Evolutionary conservation across 2,113 vertebrate genomes (phyloP).

Genomic region (Bos taurus): ARS-UCD2.0 NC_037342.1:64389501-64390000

Average conservation of each 20-base stretch:
- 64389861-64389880: background rate
- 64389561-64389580: background rate
- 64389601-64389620: background rate
- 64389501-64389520: background rate
- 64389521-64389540: background rate
- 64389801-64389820: slow-evolving; percentile 11
- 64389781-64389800: slow-evolving; percentile 15
- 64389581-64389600: background rate
- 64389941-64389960: background rate
- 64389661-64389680: background rate
- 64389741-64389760: background rate
- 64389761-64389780: slow-evolving; percentile 12
- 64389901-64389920: background rate
- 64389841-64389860: background rate
- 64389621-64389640: background rate
- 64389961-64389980: background rate
- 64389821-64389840: background rate
- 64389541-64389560: background rate
- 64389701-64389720: background rate
- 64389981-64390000: background rate
- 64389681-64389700: background rate
- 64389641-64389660: background rate
- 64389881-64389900: background rate
- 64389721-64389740: background rate
- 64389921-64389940: background rate